Percentiles rank a stretch among this genome's conserved stretches.
These are phyloP conservation scores for Palloptera scutellata DNA, from an alignment of 2,888 invertebrate species.

Conservation along the genomic window DNA sequence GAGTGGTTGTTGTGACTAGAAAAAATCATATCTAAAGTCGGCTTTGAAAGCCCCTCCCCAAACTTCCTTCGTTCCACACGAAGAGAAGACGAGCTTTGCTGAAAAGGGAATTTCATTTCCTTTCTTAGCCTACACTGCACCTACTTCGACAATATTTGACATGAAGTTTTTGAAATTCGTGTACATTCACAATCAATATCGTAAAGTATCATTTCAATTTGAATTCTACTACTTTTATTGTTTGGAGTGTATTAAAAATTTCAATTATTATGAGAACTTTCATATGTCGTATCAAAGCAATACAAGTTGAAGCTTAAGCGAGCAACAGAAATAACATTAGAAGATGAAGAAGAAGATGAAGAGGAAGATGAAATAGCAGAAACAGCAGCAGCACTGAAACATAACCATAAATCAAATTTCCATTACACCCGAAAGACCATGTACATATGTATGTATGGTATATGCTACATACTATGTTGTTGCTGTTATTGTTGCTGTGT, in stretches of 20 bases:
- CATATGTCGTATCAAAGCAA: neutral
- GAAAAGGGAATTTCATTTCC: too few relatives aligned
- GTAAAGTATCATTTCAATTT: slow-evolving; percentile 3
- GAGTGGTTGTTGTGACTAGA: too few relatives aligned
- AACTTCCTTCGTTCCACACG: too few relatives aligned
- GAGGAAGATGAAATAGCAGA: slow-evolving; percentile 9
- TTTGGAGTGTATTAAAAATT: slow-evolving; percentile 5
- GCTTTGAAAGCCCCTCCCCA: too few relatives aligned
- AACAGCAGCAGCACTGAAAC: slow-evolving; percentile 19
- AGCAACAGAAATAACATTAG: neutral
- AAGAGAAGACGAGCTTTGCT: too few relatives aligned
- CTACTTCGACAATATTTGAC: neutral
- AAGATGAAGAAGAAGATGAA: neutral
- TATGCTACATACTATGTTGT: slow-evolving; percentile 22
- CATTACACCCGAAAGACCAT: slow-evolving; percentile 55
- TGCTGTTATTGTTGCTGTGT: slow-evolving; percentile 41
- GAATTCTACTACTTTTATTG: slow-evolving; percentile 11
- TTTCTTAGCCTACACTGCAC: neutral
- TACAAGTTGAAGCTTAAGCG: neutral
- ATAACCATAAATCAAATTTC: slow-evolving; percentile 61
- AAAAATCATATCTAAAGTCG: too few relatives aligned
- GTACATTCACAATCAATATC: neutral
- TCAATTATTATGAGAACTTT: neutral
- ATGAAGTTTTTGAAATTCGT: too few relatives aligned
- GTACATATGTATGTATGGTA: slow-evolving; percentile 10